Evolutionary conservation across 2,797 vertebrate species (phyloP).

Genomic region (Rhinichthys osculus): DNA sequence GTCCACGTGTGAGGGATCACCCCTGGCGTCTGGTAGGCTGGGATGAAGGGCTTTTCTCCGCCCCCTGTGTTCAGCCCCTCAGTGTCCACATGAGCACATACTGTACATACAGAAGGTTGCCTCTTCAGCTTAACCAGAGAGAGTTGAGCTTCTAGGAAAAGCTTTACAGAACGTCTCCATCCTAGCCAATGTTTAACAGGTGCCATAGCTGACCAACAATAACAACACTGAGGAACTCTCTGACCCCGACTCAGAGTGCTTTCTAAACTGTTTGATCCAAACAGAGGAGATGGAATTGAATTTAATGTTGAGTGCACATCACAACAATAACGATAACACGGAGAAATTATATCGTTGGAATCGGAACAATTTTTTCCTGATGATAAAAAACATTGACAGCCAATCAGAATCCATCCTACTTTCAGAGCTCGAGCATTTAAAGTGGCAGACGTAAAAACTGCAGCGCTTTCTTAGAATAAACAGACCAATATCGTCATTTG

Average conservation of each 20-base stretch:
- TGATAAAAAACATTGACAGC: no score
- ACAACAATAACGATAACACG: no score
- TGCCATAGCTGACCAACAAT: conserved; percentile 52
- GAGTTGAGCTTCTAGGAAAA: conserved; percentile 63
- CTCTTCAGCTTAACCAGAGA: conserved; percentile 34
- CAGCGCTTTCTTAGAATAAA: no score
- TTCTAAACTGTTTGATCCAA: not conserved
- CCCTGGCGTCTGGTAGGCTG: conserved; percentile 15
- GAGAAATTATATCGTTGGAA: no score
- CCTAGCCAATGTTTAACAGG: conserved; percentile 63
- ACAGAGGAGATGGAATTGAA: not conserved
- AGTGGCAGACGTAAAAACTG: no score
- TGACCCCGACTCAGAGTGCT: conserved; percentile 5
- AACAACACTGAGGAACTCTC: conserved; percentile 15
- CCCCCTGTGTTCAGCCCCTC: conserved; percentile 6
- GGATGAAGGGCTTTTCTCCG: not conserved
- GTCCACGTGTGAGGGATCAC: conserved; percentile 31
- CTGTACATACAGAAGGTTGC: conserved; percentile 18
- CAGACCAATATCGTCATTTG: no score
- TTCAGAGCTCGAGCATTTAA: no score
- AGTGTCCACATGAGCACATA: not conserved
- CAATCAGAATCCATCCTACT: no score
- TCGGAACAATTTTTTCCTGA: no score
- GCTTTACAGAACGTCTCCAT: conserved; percentile 42
- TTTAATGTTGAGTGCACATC: no score